These are phyloP conservation scores for Chloebia gouldiae DNA, from an alignment of 2,113 vertebrate genomes.

Conservation along the genomic window DNA sequence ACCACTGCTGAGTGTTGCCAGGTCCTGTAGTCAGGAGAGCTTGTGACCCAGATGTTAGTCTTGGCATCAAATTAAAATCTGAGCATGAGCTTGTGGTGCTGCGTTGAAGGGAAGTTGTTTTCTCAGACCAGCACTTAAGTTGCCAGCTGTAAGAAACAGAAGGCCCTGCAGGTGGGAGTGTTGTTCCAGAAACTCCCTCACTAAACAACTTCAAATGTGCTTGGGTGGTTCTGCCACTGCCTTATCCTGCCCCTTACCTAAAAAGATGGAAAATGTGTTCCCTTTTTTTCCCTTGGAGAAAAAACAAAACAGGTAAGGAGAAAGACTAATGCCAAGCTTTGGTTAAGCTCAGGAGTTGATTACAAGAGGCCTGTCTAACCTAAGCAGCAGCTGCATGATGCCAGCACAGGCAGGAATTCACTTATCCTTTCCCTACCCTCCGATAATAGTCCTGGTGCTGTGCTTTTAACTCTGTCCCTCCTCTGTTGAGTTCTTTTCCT, in stretches of 20 bases:
- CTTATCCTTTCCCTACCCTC: not conserved
- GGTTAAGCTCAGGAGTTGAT: not conserved
- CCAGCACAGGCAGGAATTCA: not conserved
- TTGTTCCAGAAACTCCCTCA: not conserved
- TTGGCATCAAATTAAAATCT: not conserved
- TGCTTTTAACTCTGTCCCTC: not conserved
- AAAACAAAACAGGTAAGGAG: not conserved
- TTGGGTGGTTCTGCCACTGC: not conserved
- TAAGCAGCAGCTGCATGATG: not conserved
- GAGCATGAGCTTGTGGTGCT: not conserved
- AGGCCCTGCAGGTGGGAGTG: slow-evolving; percentile 48
- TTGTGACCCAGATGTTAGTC: not conserved
- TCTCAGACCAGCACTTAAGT: not conserved
- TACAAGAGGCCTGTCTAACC: not conserved
- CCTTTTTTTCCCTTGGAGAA: not conserved
- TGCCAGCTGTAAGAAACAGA: not conserved
- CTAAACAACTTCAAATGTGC: not conserved
- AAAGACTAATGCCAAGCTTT: not conserved
- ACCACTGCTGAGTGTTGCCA: not conserved
- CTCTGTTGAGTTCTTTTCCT: not conserved
- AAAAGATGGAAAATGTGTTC: not conserved
- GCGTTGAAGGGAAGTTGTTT: not conserved
- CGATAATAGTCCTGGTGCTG: not conserved
- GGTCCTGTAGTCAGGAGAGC: not conserved
- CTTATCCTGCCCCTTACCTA: not conserved